Conservation (phyloP, 2,113 vertebrate genomes). For the Promerops cafer region DNA sequence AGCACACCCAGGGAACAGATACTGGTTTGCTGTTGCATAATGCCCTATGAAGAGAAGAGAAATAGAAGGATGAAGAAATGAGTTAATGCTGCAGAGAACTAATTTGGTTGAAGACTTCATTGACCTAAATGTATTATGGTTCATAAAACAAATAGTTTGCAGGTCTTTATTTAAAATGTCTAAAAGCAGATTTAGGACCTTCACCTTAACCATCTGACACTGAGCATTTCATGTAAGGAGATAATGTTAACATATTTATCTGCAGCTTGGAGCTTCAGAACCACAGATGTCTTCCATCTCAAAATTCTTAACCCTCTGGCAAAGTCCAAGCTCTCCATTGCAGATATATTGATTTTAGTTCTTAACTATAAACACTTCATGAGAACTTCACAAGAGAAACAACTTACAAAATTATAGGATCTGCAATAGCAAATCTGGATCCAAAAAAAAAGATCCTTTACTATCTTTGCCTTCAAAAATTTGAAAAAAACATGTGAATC, state of each 20-base stretch:
- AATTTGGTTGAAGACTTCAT: background rate
- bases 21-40: background rate
- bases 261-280: background rate
- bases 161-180: background rate
- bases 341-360: background rate
- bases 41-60: background rate
- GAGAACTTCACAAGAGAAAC: background rate
- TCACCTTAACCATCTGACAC: background rate
- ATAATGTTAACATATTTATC: background rate
- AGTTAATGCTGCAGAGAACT: background rate
- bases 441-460: background rate
- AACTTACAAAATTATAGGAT: background rate
- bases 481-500: background rate
- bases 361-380: background rate
- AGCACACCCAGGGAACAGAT: background rate
- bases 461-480: background rate
- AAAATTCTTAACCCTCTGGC: background rate
- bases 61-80: background rate
- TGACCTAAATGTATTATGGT: background rate
- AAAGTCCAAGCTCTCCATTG: background rate
- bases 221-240: background rate
- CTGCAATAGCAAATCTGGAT: background rate
- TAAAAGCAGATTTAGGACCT: background rate
- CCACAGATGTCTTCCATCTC: background rate
- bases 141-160: background rate